Conservation (phyloP, 1,140 invertebrate species). For the Agrilus planipennis region DNA sequence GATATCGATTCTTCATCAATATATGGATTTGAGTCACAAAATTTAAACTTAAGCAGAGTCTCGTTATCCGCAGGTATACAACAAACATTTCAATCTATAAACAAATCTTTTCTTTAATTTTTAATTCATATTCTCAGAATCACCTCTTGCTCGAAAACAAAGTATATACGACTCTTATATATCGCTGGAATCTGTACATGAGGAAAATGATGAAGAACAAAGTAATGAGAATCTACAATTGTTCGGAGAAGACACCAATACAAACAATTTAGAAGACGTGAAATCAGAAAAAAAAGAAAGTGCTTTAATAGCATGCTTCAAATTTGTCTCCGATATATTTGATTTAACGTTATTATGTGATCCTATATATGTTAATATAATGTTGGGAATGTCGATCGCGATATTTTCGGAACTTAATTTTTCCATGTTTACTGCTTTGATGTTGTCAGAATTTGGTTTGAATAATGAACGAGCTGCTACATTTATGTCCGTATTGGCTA, state of each 20-base stretch:
- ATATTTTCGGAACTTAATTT: constrained; percentile 58
- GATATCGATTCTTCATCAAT: too few species aligned
- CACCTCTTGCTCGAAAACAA: too few species aligned
- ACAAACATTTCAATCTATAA: neutral
- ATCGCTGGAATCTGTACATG: too few species aligned
- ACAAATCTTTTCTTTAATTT: neutral
- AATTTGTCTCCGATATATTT: constrained; percentile 51
- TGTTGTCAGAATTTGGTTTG: constrained; percentile 48
- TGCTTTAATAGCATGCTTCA: too few species aligned
- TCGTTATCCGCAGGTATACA: neutral
- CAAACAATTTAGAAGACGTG: too few species aligned
- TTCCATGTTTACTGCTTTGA: constrained; percentile 53
- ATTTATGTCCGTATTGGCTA: constrained; percentile 46
- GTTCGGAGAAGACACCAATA: too few species aligned
- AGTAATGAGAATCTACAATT: too few species aligned
- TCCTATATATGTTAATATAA: constrained; percentile 51
- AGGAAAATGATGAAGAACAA: too few species aligned
- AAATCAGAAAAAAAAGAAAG: constrained; percentile 15
- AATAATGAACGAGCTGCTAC: constrained; percentile 43
- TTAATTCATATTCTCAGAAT: too few species aligned
- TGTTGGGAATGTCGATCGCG: constrained; percentile 52
- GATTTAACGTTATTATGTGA: constrained; percentile 53
- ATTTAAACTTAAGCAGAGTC: neutral
- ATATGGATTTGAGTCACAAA: too few species aligned
- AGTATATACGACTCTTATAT: too few species aligned